phyloP scores from a whole-genome alignment of 23 tunicate genomes.

The Corella eumyota region DNA sequence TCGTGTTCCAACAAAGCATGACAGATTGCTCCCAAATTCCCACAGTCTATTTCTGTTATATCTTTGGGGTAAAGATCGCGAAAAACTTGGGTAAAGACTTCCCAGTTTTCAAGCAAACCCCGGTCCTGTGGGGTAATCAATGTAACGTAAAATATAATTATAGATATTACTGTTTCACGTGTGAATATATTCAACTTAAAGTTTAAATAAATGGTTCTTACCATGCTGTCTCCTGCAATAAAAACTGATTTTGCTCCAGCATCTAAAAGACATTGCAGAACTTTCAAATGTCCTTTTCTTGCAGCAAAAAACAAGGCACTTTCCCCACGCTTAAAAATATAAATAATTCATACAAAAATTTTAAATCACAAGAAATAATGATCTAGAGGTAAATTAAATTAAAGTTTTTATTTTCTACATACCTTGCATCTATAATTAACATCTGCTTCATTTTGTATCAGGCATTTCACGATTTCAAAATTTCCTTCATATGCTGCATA shows the following conservation, averaged over 20 bases:
- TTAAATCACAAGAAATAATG: no score
- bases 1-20: conserved; percentile 34
- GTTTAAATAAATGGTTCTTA: background rate
- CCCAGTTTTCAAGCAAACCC: conserved; percentile 38
- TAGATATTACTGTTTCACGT: background rate
- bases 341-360: background rate
- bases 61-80: conserved; percentile 34
- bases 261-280: conserved; percentile 30
- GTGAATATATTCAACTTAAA: background rate
- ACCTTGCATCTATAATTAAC: conserved; percentile 42
- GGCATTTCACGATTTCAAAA: conserved; percentile 19
- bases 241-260: conserved; percentile 32
- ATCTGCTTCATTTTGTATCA: conserved; percentile 23
- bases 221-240: conserved; percentile 2
- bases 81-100: conserved; percentile 63
- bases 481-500: conserved; percentile 39
- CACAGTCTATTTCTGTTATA: conserved; percentile 15
- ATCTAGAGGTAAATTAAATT: no score
- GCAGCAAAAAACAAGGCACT: conserved; percentile 59
- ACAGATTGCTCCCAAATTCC: conserved; percentile 16
- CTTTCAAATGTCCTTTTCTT: conserved; percentile 21
- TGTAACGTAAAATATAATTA: background rate
- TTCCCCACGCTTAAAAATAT: conserved; percentile 41
- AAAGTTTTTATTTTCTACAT: background rate
- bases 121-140: conserved; percentile 17